Base-by-base conservation (phyloP, 2,797 vertebrate genomes). In the Phrynocephalus forsythii region DNA sequence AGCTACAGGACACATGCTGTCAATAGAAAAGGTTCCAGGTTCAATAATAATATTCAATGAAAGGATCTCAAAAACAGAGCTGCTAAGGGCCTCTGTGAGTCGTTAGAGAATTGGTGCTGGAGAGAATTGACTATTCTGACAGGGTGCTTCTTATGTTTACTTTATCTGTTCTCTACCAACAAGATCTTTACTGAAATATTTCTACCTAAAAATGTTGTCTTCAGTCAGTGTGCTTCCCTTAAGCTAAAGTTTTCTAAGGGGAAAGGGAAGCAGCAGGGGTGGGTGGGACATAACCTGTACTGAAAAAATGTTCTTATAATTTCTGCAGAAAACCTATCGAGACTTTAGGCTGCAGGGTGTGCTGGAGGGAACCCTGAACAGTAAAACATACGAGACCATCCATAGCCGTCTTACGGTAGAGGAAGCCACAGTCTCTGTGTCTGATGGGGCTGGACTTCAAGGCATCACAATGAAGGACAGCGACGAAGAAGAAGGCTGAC, bases 391-490 rank as follows among this genome's bases (percentile, higher is more conserved):
- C 1, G 98, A 99, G 67, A 98, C 98, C 0, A 86, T 99, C 87
- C 98, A 98, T 96, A 98, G 97, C 93, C 98, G 98, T 0, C 96
- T 99, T 92, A 98, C 97, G 0, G 96, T 99, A n/a, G 99, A 99
- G 94, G 99, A 99, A 75, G 98, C 99, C 87, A 98, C 98, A 0
- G 96, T 96, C 20, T 97, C 98, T 0, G 98, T 99, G 52, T 98
- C 98, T 0, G 97, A 98, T 8, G 96, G 97, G 0, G 97, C 97
- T 72, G 97, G 98, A 88, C 98, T 99, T 91, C 98, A 98, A 95
- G 99, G 98, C 79, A 97, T 99, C 94, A 98, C 98, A 16, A 99
- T 99, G 98, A 98, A 97, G 90, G 98, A 99, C 97, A 99, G 98
- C 3, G 98, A 99, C 3, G 98, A 99, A 95, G 98, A 99, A 84